These are phyloP conservation scores for Ochropleura leucogaster DNA, from an alignment of 2,888 invertebrate species.

Conservation along the genomic window DNA sequence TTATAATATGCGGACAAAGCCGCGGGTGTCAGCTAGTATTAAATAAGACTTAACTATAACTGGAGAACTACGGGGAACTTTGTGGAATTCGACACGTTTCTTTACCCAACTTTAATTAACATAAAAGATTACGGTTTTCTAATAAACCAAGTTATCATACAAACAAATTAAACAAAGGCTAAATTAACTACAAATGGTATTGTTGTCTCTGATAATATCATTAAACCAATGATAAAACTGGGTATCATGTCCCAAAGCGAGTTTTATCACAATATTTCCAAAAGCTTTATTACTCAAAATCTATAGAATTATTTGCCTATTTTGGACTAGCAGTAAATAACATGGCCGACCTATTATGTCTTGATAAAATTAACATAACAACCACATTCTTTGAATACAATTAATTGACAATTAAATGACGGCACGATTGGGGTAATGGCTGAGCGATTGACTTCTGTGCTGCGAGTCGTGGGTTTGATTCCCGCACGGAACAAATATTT, in stretches of 20 bases:
- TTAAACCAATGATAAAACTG: constrained; percentile 11
- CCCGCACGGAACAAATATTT: no score
- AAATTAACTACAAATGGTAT: constrained; percentile 5
- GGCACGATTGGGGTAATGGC: no score
- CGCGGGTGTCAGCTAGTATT: no score
- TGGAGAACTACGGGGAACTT: no score
- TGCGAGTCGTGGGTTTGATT: no score
- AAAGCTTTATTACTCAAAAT: constrained; percentile 36
- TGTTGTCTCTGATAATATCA: background rate
- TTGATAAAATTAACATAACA: constrained; percentile 51
- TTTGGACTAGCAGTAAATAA: constrained; percentile 36
- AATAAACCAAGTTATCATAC: background rate
- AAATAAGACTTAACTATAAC: no score
- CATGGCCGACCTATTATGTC: constrained; percentile 42
- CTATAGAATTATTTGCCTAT: constrained; percentile 28
- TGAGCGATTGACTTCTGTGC: no score
- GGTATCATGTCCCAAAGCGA: background rate
- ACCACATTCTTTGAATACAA: constrained; percentile 56
- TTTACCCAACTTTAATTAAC: background rate
- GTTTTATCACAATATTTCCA: constrained; percentile 21
- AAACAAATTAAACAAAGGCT: background rate
- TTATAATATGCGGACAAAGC: no score
- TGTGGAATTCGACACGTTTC: no score
- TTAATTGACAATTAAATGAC: constrained; percentile 39
- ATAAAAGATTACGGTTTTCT: background rate